Evolutionary conservation across 2,797 vertebrate genomes (phyloP), one percentile per base, ranked within the genome.

Genomic region (Enteromius mattozi): DNA sequence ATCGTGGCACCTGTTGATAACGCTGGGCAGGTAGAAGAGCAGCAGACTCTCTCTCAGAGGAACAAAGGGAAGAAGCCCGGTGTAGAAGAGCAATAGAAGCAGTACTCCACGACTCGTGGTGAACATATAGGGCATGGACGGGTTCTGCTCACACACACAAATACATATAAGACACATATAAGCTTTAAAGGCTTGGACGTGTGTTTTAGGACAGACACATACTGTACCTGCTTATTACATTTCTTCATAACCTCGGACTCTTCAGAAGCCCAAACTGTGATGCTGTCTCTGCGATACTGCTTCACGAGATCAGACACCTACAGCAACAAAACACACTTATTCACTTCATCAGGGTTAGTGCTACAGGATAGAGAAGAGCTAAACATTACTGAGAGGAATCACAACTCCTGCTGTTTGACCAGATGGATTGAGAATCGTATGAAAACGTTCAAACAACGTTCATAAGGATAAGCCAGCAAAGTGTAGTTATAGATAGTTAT

Each of bases 231-330:
- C 47, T 82, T 92, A 17, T 61, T 90, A 87, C 97, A 97, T 78
- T 94, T 93, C 82, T 83, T 89, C 94, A 97, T 92, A 89, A 96
- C 82, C 0, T 56, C 77, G 54, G 84, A 91, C 69, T 94, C 88
- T 24, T 91, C 89, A 0, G 95, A 91, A 33, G 96, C 94, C 96
- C 96, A 97, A 79, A 97, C 90, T 0, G 96, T 97, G 88, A 96
- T 94, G 8, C 88, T 85, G 1, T 92, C 93, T 81, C 97, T 94
- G 56, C 77, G 72, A 69, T 95, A 96, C 40, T 51, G 14, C 80
- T 66, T 92, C 5, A 95, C 95, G 86, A 97, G 86, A 47, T 89
- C 80, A 8, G 95, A 95, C 42, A 97, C 92, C 96, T 97, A 47
- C 40, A 71, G 40, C 33, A 74, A 63, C 3, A 84, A 45, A 1